phyloP scores from a whole-genome alignment of 1,140 invertebrate genomes.

The Anoplolepis gracilipes region DNA sequence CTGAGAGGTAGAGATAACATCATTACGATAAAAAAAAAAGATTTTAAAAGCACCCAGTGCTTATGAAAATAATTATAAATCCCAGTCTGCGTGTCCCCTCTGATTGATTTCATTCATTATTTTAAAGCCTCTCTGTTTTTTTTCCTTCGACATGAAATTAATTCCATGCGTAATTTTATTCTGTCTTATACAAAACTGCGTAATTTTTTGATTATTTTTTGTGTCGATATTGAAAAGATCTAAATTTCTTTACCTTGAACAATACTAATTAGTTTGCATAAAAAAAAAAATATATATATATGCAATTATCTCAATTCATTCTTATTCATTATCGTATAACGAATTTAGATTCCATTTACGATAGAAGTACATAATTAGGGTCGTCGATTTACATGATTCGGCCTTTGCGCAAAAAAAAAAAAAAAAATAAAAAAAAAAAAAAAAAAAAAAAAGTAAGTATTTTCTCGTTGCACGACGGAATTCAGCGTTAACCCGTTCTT shows the following conservation, averaged over 20 bases:
- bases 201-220: conserved; percentile 18
- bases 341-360: conserved; percentile 5
- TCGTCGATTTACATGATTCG: conserved; percentile 25
- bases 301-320: background rate
- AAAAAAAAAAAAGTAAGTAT: conserved; percentile 37
- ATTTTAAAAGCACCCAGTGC: background rate
- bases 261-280: background rate
- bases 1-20: background rate
- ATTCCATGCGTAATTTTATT: background rate
- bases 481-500: background rate
- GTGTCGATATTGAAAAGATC: background rate
- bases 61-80: background rate
- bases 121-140: background rate
- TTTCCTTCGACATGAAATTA: background rate
- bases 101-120: background rate
- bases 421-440: no score
- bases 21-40: background rate
- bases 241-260: background rate
- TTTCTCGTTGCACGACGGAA: background rate
- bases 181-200: background rate
- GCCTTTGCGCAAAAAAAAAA: background rate
- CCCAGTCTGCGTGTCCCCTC: background rate
- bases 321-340: background rate
- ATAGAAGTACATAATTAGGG: background rate
- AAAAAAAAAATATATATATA: background rate